Percentiles rank a stretch among this genome's conserved stretches.
Conservation (phyloP, 2,797 vertebrate species). For the Paguma larvata region DNA sequence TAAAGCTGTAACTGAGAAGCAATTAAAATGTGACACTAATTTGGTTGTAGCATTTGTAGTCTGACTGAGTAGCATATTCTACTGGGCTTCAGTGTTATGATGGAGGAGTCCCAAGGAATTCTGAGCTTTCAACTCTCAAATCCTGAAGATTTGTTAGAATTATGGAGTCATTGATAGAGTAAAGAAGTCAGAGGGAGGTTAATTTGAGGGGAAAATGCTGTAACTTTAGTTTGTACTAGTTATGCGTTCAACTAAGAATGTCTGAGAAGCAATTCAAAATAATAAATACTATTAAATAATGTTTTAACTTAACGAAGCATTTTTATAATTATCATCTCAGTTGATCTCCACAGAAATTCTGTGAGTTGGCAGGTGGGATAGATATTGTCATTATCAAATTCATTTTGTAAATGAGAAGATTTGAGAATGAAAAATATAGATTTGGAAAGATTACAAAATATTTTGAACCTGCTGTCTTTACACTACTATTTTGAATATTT, state of each 20-base stretch:
- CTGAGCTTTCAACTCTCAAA: not conserved
- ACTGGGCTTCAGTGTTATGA: not conserved
- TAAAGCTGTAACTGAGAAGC: not conserved
- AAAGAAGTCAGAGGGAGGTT: not conserved
- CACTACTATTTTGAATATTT: not conserved
- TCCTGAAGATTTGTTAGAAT: not conserved
- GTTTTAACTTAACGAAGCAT: constrained; percentile 2
- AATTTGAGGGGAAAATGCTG: not conserved
- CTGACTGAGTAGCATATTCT: not conserved
- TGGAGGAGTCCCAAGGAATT: not conserved
- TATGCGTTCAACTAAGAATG: constrained; percentile 3
- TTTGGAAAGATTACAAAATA: constrained; percentile 11
- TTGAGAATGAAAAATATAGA: not conserved
- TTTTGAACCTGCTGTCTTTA: not conserved
- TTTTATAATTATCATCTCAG: not conserved
- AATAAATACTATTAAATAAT: constrained; percentile 11
- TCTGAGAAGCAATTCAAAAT: constrained; percentile 10
- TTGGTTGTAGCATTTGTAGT: not conserved
- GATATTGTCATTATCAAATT: not conserved
- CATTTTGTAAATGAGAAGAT: constrained; percentile 12
- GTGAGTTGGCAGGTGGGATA: not conserved
- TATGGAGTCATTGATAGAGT: not conserved
- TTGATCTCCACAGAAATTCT: not conserved
- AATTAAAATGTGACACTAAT: not conserved
- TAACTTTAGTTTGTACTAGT: not conserved